Conservation (phyloP, 1,140 invertebrate species). For the Pseudobourletiella spinata region DNA sequence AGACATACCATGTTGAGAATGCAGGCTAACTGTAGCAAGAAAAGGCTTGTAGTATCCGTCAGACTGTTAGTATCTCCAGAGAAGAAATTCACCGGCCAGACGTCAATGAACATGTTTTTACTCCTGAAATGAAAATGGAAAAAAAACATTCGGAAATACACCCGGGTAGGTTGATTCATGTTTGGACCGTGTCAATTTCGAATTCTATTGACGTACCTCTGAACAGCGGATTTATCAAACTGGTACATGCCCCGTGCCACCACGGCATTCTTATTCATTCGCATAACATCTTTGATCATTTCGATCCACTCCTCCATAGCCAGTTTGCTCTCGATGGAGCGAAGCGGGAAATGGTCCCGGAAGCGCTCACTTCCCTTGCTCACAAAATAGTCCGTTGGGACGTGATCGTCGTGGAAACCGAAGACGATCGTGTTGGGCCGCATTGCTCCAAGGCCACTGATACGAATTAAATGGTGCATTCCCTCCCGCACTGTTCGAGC, state of each 20-base stretch:
- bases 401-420: slow-evolving; percentile 75
- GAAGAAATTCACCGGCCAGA: slow-evolving; percentile 90
- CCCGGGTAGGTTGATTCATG: no score
- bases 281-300: slow-evolving; percentile 75
- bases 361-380: slow-evolving; percentile 28
- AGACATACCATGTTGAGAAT: slow-evolving; percentile 80
- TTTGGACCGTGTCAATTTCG: no score
- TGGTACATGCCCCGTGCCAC: slow-evolving; percentile 82
- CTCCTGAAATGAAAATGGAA: slow-evolving; percentile 19
- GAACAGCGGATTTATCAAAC: slow-evolving; percentile 63
- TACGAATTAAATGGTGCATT: slow-evolving; percentile 78
- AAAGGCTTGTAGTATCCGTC: slow-evolving; percentile 79
- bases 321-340: slow-evolving; percentile 37
- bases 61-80: slow-evolving; percentile 57
- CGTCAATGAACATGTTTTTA: slow-evolving; percentile 71
- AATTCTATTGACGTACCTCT: slow-evolving; percentile 45
- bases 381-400: slow-evolving; percentile 62
- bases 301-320: slow-evolving; percentile 68
- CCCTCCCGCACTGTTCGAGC: slow-evolving; percentile 76
- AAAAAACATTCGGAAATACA: neutral
- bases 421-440: slow-evolving; percentile 89
- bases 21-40: slow-evolving; percentile 93
- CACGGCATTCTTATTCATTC: slow-evolving; percentile 90
- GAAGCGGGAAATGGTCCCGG: slow-evolving; percentile 34
- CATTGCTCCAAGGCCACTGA: slow-evolving; percentile 96